Base-by-base conservation (phyloP, 2,888 invertebrate genomes). In the Nineta flava region DNA sequence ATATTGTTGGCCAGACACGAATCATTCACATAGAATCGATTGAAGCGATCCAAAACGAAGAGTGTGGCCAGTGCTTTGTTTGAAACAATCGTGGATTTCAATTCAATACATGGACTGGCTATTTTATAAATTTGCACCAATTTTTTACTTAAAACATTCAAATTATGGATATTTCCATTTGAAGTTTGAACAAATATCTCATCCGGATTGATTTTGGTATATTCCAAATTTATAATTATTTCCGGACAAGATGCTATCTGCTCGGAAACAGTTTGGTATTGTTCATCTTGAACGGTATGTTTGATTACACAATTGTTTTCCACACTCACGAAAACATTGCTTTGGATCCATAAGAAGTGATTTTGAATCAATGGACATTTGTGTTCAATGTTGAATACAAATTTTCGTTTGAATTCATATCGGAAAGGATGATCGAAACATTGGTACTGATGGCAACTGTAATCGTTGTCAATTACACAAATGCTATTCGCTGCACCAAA, bases 1-100 rank as follows among this genome's bases (percentile, higher is more conserved):
- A 84, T 75, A 65, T 79, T 79, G 52, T 73, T 75, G 46, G 78
- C 71, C n/a, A 80, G 65, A 61, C 75, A 64, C 50, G 59, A 62
- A 48, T 72, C 69, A 60, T 80, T 70, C 19, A 79, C 60, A 55
- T 72, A 75, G 16, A 82, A 67, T 50, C 71, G 65, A 46, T 75
- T 71, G 9, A 35, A 45, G 6, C 68, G 67, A 41, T 74, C 71
- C 9, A 79, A 61, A 13, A 74, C 73, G 44, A 79, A 58, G 49
- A 73, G 65, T 47, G 68, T 59, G n/a, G n/a, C n/a, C 42, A 70
- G 55, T 41, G 65, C 63, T n/a, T 64, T 60, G 31, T 35, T 35
- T n/a, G 6, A 38, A 6, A 12, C 7, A 26, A 7, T 26, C 7
- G 5, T 19, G 2, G 19, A 19, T 19, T 19, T 19, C 5, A 26